Evolutionary conservation across 2,888 invertebrate species (phyloP).

Genomic region (Lasioglossum lativentre): DNA sequence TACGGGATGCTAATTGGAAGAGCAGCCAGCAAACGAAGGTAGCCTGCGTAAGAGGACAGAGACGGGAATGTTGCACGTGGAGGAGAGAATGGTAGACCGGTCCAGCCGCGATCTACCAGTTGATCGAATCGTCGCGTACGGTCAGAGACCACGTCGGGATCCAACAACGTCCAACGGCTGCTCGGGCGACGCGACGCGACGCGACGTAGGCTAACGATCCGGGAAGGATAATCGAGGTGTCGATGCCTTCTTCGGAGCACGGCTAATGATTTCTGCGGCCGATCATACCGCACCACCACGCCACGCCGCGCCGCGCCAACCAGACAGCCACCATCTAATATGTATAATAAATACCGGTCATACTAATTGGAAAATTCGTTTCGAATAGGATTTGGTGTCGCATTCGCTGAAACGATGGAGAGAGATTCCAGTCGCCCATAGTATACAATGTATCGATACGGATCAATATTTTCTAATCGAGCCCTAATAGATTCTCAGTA

Average conservation of each 20-base stretch:
- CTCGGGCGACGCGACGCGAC: too few relatives aligned
- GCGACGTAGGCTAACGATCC: conserved; percentile 33
- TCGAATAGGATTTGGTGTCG: background rate
- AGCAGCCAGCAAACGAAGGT: conserved; percentile 36
- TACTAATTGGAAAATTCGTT: background rate
- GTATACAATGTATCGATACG: too few relatives aligned
- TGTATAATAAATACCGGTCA: background rate
- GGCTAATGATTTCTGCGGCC: conserved; percentile 12
- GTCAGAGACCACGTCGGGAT: conserved; percentile 36
- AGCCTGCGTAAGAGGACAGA: background rate
- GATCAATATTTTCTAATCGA: background rate
- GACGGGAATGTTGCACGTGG: conserved; percentile 4
- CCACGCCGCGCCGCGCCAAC: too few relatives aligned
- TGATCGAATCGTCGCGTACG: conserved; percentile 46
- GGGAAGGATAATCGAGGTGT: conserved; percentile 26
- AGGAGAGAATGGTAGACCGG: conserved; percentile 39
- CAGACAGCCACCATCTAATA: too few relatives aligned
- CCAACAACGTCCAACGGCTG: conserved; percentile 20
- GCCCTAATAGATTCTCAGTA: background rate
- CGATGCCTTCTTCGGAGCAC: conserved; percentile 24
- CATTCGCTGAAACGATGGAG: background rate
- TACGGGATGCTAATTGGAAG: conserved; percentile 59
- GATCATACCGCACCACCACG: conserved; percentile 22
- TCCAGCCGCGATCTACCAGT: conserved; percentile 38
- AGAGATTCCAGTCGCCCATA: background rate